Conservation (phyloP, 2,888 invertebrate species). For the Amblyjoppa proteus region DNA sequence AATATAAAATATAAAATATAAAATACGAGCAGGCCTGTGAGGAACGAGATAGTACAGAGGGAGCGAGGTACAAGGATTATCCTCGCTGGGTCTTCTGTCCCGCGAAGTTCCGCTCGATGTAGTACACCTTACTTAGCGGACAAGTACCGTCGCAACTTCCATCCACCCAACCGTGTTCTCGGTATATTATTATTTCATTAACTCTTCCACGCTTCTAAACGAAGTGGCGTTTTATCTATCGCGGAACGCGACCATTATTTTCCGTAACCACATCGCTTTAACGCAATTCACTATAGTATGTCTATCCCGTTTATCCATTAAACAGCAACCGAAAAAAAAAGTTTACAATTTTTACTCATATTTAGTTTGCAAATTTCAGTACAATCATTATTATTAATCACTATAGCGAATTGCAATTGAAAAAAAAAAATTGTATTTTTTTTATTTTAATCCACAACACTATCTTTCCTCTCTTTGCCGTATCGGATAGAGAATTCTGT, state of each 20-base stretch:
- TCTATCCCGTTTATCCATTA: too few relatives aligned
- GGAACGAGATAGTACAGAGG: not conserved
- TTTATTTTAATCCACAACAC: too few relatives aligned
- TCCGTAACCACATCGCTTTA: not conserved
- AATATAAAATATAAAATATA: too few relatives aligned
- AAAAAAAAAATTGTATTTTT: too few relatives aligned
- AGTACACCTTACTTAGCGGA: not conserved
- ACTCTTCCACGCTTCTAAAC: not conserved
- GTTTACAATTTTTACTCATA: too few relatives aligned
- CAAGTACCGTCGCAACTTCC: not conserved
- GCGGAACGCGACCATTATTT: not conserved
- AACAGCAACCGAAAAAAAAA: too few relatives aligned
- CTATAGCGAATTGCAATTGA: too few relatives aligned
- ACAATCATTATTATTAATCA: too few relatives aligned
- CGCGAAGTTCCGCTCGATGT: not conserved
- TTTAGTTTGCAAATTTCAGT: too few relatives aligned
- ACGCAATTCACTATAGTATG: too few relatives aligned
- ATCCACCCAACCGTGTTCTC: not conserved
- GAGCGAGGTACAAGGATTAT: not conserved
- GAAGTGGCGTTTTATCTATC: not conserved
- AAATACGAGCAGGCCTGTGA: not conserved
- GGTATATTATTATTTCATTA: not conserved
- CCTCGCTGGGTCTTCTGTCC: not conserved
- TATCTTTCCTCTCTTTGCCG: too few relatives aligned
- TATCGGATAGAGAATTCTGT: too few relatives aligned